A percentile compares a stretch with the other conserved stretches of the same genome.
These are phyloP conservation scores for Hedychridium roseum DNA, from an alignment of 2,888 invertebrate species.

Conservation along the genomic window DNA sequence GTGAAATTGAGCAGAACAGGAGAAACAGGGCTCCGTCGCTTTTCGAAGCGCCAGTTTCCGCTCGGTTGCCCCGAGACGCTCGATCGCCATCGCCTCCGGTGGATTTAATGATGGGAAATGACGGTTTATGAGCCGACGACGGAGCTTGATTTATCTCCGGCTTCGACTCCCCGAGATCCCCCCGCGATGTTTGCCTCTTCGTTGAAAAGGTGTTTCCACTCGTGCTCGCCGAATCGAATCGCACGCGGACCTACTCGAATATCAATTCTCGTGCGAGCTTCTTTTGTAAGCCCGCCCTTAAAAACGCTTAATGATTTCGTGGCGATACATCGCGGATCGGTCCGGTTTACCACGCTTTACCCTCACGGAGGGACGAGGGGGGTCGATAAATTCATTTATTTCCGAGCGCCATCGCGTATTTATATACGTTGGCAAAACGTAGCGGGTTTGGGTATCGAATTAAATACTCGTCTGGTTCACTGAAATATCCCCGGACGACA, in stretches of 20 bases:
- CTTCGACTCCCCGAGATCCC: neutral
- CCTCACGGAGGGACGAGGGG: conserved; percentile 11
- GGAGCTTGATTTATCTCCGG: conserved; percentile 45
- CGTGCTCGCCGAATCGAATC: conserved; percentile 20
- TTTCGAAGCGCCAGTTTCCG: conserved; percentile 52
- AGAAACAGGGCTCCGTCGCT: too few relatives aligned
- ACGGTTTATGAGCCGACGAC: conserved; percentile 51
- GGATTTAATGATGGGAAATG: conserved; percentile 48
- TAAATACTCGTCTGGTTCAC: conserved; percentile 34
- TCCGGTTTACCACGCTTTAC: too few relatives aligned
- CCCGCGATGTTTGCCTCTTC: conserved; percentile 9
- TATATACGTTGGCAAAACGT: conserved; percentile 16
- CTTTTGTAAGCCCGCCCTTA: too few relatives aligned
- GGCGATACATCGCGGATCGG: too few relatives aligned
- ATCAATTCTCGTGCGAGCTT: neutral
- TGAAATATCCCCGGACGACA: conserved; percentile 34
- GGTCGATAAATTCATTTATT: conserved; percentile 37
- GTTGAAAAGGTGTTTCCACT: conserved; percentile 24
- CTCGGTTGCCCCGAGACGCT: conserved; percentile 40
- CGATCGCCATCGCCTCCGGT: conserved; percentile 27
- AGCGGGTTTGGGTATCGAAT: conserved; percentile 30
- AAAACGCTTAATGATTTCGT: too few relatives aligned
- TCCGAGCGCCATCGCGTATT: conserved; percentile 16
- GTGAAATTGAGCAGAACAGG: conserved; percentile 62
- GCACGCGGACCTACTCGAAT: neutral